These are phyloP conservation scores for Orbicella faveolata DNA, from an alignment of 64 coral and sea anemone genomes.

Conservation along the genomic window DNA sequence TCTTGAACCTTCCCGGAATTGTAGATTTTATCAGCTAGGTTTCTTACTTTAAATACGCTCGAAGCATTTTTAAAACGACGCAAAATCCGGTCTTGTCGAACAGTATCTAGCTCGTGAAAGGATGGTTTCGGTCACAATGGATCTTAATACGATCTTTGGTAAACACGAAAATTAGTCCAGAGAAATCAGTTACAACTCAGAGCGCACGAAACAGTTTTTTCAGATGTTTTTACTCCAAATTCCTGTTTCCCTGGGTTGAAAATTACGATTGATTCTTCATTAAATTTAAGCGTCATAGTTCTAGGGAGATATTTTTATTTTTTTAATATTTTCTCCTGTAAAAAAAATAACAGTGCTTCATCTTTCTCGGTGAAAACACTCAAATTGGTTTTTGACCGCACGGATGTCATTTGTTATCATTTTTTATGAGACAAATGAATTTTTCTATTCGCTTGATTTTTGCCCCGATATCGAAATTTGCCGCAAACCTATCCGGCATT, in stretches of 20 bases:
- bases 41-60: not conserved
- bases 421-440: not conserved
- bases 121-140: not conserved
- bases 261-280: not conserved
- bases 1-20: not conserved
- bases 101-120: not conserved
- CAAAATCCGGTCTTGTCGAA: not conserved
- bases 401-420: not conserved
- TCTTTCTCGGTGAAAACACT: not conserved
- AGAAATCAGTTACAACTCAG: not conserved
- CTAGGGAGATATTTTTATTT: not conserved
- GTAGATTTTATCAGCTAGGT: not conserved
- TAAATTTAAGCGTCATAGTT: not conserved
- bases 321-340: not conserved
- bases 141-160: slow-evolving; percentile 15
- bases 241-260: not conserved
- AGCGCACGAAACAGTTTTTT: not conserved
- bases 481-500: slow-evolving; percentile 3
- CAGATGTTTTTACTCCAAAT: not conserved
- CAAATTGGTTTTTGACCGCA: slow-evolving; percentile 7
- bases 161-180: not conserved
- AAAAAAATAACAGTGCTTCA: not conserved
- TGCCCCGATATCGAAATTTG: not conserved
- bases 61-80: not conserved
- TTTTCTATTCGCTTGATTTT: not conserved